Base-by-base conservation (phyloP, 2,888 invertebrate species). In the Notodonta ziczac region DNA sequence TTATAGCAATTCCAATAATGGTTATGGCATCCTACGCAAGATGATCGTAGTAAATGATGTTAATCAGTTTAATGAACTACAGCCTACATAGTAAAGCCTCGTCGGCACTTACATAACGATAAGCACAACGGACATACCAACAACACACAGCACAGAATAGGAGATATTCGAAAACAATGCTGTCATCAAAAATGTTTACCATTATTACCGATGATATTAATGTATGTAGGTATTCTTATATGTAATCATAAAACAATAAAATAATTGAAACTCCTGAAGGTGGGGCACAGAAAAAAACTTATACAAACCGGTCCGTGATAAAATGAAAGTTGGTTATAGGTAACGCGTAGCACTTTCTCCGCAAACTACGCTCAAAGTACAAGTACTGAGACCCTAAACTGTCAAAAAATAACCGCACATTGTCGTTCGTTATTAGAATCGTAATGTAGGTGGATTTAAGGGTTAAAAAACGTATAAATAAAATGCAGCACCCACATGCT, bases 291-390 rank as follows among this genome's bases (percentile, higher is more conserved):
- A 63, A 62, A 68, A 85, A 83, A 86, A 81, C 73, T 73, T 65
- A 80, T 80, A 73, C 73, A 69, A 86, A 88, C 88, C 87, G 82
- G 88, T 87, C 81, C 74, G 72, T 65, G 77, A 81, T 84, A 77
- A 84, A 87, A 91, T 77, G 89, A 89, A 90, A 90, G 90, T 87
- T 83, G 79, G 78, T 76, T 82, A 81, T 85, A 81, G 70, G 80
- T 79, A 85, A 80, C 80, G 81, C 81, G 76, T 76, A 76, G 77
- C 83, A 91, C 91, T 91, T 91, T 91, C 91, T 87, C 90, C 78
- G 73, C 77, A 70, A 77, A 76, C 69, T 80, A 70, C 67, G 67
- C 65, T 73, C 63, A 66, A 74, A 71, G 63, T 72, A 64, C 54
- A 48, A 32, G 56, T 52, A 58, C 56, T 59, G 57, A 57, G 44